Conservation (phyloP, 2,797 vertebrate genomes). For the Poliocrania exsul region DNA sequence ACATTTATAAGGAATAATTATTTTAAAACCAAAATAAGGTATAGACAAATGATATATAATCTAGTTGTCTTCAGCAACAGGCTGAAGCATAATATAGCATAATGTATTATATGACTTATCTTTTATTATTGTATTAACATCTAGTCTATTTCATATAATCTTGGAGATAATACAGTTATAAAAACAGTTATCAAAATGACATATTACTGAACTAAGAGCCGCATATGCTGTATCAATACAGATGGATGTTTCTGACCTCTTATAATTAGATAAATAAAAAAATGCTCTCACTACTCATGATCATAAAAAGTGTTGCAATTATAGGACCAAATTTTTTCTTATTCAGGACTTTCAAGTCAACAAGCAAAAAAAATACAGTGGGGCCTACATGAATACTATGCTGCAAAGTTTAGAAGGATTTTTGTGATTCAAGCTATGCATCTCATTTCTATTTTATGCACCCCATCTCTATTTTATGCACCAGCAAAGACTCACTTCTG, state of each 20-base stretch:
- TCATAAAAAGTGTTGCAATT: neutral
- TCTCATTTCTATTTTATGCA: neutral
- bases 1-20: neutral
- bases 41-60: neutral
- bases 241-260: neutral
- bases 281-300: neutral
- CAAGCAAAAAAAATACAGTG: neutral
- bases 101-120: neutral
- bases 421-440: neutral
- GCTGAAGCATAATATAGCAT: fast-evolving
- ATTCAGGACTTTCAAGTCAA: neutral
- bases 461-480: neutral
- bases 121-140: neutral
- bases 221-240: fast-evolving
- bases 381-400: neutral
- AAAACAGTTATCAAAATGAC: neutral
- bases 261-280: neutral
- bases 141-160: neutral
- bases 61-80: neutral
- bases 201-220: neutral
- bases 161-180: neutral
- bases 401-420: neutral
- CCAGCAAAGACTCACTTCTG: neutral
- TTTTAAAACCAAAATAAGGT: neutral
- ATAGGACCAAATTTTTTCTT: neutral